phyloP scores from a whole-genome alignment of 2,113 vertebrate genomes.

The Zonotrichia leucophrys region DNA sequence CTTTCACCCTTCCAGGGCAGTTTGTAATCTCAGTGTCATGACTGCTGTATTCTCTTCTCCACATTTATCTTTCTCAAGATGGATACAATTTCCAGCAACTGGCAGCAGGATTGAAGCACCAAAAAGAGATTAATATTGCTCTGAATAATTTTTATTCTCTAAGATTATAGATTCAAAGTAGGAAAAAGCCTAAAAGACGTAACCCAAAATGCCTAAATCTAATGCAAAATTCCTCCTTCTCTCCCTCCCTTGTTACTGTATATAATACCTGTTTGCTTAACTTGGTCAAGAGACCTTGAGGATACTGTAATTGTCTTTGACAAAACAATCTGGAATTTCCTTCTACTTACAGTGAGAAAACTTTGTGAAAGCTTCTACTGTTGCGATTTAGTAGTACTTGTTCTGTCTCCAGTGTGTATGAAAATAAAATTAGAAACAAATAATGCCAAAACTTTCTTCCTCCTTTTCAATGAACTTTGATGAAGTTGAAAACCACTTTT shows the following conservation, averaged over 20 bases:
- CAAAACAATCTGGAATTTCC: background rate
- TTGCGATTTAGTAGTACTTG: background rate
- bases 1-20: background rate
- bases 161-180: background rate
- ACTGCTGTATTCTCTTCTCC: background rate
- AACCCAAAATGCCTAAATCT: background rate
- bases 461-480: background rate
- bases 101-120: background rate
- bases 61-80: background rate
- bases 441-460: background rate
- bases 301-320: background rate
- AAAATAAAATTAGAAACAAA: background rate
- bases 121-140: background rate
- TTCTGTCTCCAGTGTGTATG: background rate
- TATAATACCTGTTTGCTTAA: background rate
- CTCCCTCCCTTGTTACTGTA: background rate
- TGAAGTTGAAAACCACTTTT: background rate
- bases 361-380: background rate
- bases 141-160: background rate
- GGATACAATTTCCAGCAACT: background rate
- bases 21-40: background rate
- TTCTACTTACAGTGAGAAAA: background rate
- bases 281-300: background rate
- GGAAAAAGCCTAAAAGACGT: background rate
- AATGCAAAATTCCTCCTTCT: background rate